Evolutionary conservation across 2,888 invertebrate genomes (phyloP).

Genomic region (Pteria penguin): DNA sequence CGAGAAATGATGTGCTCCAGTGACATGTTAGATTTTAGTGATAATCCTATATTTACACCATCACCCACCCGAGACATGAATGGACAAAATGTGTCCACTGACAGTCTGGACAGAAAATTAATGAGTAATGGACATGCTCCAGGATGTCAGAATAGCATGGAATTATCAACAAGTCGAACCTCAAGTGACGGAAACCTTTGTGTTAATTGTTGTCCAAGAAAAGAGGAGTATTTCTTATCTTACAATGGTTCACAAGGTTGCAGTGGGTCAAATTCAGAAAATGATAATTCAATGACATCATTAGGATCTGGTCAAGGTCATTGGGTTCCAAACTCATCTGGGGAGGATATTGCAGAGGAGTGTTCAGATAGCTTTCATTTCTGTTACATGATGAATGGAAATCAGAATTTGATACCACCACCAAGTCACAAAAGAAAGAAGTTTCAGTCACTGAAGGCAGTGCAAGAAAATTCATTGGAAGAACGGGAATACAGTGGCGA

Average conservation of each 20-base stretch:
- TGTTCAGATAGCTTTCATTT: slow-evolving; percentile 73
- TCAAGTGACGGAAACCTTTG: slow-evolving; percentile 66
- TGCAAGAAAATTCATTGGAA: slow-evolving; percentile 36
- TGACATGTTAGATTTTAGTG: slow-evolving; percentile 73
- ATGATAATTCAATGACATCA: slow-evolving; percentile 61
- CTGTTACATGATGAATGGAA: slow-evolving; percentile 49
- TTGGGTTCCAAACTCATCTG: slow-evolving; percentile 52
- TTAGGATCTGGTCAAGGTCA: slow-evolving; percentile 62
- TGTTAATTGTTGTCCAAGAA: slow-evolving; percentile 69
- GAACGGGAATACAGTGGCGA: slow-evolving; percentile 3
- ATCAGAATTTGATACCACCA: slow-evolving; percentile 11
- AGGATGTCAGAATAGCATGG: slow-evolving; percentile 47
- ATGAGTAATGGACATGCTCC: slow-evolving; percentile 20
- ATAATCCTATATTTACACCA: slow-evolving; percentile 75
- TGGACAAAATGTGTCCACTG: slow-evolving; percentile 49
- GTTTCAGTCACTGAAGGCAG: slow-evolving; percentile 33
- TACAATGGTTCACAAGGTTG: slow-evolving; percentile 69
- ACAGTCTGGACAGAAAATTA: slow-evolving; percentile 58
- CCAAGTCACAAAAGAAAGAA: slow-evolving; percentile 26
- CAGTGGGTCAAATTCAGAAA: slow-evolving; percentile 68
- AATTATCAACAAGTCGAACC: slow-evolving; percentile 52
- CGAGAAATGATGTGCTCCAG: slow-evolving; percentile 75
- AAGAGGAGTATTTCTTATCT: slow-evolving; percentile 73
- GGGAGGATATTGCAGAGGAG: slow-evolving; percentile 68
- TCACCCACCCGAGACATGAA: slow-evolving; percentile 58